These are phyloP conservation scores for Gracilinanus agilis DNA, from an alignment of 2,113 vertebrate genomes.

Conservation along the genomic window DNA sequence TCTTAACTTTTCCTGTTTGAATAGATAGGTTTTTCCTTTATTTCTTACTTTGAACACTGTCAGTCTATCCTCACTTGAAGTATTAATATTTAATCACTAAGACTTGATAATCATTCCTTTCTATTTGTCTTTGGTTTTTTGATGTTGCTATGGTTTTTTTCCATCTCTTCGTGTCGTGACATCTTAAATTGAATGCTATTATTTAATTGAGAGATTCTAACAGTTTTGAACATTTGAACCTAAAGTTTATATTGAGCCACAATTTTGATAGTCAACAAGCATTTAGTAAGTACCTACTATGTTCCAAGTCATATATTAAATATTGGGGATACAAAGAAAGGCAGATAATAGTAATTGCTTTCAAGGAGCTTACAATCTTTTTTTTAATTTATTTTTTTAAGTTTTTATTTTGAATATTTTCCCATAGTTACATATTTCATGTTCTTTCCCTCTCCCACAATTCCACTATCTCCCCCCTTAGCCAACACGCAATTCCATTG, in stretches of 20 bases:
- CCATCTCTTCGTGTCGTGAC: neutral
- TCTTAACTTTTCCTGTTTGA: conserved; percentile 4
- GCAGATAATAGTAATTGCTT: neutral
- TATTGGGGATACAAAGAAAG: neutral
- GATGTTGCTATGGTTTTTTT: conserved; percentile 36
- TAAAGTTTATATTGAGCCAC: neutral
- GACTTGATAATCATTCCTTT: neutral
- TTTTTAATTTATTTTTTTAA: too few species aligned
- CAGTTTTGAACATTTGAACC: neutral
- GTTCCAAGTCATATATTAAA: neutral
- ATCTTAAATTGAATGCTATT: conserved; percentile 33
- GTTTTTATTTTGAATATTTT: too few species aligned
- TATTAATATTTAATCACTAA: conserved; percentile 11
- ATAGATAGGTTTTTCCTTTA: conserved; percentile 4
- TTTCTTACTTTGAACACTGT: conserved; percentile 14
- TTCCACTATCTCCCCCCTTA: too few species aligned
- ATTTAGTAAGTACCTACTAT: neutral
- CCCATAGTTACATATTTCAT: too few species aligned
- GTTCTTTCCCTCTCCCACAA: too few species aligned
- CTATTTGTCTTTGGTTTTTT: conserved; percentile 4
- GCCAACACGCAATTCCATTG: too few species aligned
- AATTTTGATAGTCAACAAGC: neutral
- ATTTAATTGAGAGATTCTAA: conserved; percentile 7
- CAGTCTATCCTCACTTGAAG: conserved; percentile 33
- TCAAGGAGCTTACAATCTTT: neutral